A percentile compares a stretch with the other conserved stretches of the same genome.
phyloP scores from a whole-genome alignment of 2,797 vertebrate genomes.

The Hypotaenidia okinawae region DNA sequence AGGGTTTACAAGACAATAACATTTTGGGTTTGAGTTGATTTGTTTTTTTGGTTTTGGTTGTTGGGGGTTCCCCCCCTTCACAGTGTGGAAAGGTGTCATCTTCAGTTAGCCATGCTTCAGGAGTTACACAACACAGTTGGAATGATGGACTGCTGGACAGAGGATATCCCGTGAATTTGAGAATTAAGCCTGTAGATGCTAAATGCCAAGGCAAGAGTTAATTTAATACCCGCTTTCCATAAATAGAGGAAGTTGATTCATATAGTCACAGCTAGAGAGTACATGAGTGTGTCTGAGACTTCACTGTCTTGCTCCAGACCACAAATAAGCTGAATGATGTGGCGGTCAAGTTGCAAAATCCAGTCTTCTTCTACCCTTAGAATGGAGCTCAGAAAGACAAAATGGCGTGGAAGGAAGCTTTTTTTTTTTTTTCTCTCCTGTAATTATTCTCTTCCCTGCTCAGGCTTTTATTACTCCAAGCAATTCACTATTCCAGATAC shows the following conservation, averaged over 20 bases:
- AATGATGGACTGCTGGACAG: neutral
- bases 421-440: neutral
- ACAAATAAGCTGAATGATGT: neutral
- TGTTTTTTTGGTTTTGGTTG: neutral
- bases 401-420: neutral
- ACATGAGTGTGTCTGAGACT: neutral
- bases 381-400: neutral
- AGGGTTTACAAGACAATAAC: neutral
- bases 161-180: slow-evolving; percentile 33
- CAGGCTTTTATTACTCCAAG: neutral
- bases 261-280: slow-evolving; percentile 42
- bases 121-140: slow-evolving; percentile 2
- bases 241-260: slow-evolving; percentile 73
- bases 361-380: neutral
- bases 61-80: fast-evolving
- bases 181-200: slow-evolving; percentile 38
- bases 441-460: neutral
- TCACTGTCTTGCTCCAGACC: slow-evolving; percentile 20
- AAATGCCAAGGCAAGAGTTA: slow-evolving; percentile 58
- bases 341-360: neutral
- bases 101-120: neutral
- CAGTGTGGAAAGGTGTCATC: neutral
- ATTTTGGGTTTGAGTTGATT: neutral
- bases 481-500: neutral
- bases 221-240: slow-evolving; percentile 56